Evolutionary conservation across 2,888 invertebrate genomes (phyloP).

Genomic region (Drosophila merina): DNA sequence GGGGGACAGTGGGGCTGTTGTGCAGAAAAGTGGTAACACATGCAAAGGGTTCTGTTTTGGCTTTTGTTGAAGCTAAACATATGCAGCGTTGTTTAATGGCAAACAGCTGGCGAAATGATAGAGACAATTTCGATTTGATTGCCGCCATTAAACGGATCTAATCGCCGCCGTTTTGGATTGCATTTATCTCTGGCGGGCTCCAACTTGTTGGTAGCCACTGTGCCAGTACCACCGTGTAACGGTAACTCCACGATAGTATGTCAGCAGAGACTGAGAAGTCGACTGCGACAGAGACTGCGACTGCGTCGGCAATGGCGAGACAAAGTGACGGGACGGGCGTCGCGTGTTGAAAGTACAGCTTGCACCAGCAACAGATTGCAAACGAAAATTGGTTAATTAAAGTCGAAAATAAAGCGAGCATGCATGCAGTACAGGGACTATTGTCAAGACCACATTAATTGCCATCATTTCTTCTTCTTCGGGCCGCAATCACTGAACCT

Average conservation of each 20-base stretch:
- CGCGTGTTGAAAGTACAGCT: constrained; percentile 28
- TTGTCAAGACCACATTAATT: constrained; percentile 37
- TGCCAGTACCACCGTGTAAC: constrained; percentile 27
- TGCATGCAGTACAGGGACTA: constrained; percentile 5
- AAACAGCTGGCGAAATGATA: neutral
- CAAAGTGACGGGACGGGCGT: constrained; percentile 26
- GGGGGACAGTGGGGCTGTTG: constrained; percentile 7
- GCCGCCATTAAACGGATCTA: constrained; percentile 9
- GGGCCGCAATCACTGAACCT: constrained; percentile 21
- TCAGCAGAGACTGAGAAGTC: constrained; percentile 8
- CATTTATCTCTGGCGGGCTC: neutral
- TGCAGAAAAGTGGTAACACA: neutral
- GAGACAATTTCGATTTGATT: constrained; percentile 3
- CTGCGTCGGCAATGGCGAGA: neutral
- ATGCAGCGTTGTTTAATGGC: constrained; percentile 1
- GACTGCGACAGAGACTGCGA: constrained; percentile 7
- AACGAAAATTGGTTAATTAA: neutral
- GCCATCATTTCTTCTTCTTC: constrained; percentile 4
- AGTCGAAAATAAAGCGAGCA: neutral
- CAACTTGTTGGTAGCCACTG: constrained; percentile 4
- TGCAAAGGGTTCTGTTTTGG: neutral
- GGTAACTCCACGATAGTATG: constrained; percentile 32
- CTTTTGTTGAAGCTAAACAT: neutral
- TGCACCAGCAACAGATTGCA: constrained; percentile 28
- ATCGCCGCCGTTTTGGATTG: neutral